A percentile compares a stretch with the other conserved stretches of the same genome.
Conservation (phyloP, 2,888 invertebrate genomes). For the Ectemnius cavifrons region DNA sequence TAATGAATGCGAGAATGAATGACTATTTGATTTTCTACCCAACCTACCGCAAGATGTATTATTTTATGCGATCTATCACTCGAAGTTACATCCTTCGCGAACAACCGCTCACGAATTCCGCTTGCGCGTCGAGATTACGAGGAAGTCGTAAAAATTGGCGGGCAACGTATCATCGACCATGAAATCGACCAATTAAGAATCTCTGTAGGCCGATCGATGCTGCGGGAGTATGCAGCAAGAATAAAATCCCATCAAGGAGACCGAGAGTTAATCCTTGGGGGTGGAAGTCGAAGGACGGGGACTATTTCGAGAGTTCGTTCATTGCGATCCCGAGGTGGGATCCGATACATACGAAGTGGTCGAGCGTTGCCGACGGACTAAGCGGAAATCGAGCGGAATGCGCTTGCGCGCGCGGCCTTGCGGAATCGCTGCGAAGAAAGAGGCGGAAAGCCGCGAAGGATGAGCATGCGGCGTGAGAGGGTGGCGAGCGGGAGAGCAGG, state of each 20-base stretch:
- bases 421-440: constrained; percentile 44
- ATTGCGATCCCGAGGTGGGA: constrained; percentile 37
- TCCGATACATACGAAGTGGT: constrained; percentile 53
- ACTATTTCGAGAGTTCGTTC: constrained; percentile 20
- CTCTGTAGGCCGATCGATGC: background rate
- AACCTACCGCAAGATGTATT: too few species aligned
- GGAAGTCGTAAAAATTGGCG: too few species aligned
- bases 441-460: constrained; percentile 34
- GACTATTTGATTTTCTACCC: too few species aligned
- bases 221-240: constrained; percentile 9
- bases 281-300: background rate
- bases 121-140: too few species aligned
- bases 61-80: too few species aligned
- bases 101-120: too few species aligned
- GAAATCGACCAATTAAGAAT: too few species aligned
- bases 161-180: too few species aligned
- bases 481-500: constrained; percentile 47
- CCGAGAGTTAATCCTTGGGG: constrained; percentile 23
- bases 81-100: too few species aligned
- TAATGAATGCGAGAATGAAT: too few species aligned
- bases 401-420: constrained; percentile 63
- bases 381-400: constrained; percentile 56
- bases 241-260: background rate
- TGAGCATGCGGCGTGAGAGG: too few species aligned
- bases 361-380: constrained; percentile 62